A percentile compares a stretch with the other conserved stretches of the same genome.
Conservation (phyloP, 2,888 invertebrate genomes). For the Cerastis leucographa region DNA sequence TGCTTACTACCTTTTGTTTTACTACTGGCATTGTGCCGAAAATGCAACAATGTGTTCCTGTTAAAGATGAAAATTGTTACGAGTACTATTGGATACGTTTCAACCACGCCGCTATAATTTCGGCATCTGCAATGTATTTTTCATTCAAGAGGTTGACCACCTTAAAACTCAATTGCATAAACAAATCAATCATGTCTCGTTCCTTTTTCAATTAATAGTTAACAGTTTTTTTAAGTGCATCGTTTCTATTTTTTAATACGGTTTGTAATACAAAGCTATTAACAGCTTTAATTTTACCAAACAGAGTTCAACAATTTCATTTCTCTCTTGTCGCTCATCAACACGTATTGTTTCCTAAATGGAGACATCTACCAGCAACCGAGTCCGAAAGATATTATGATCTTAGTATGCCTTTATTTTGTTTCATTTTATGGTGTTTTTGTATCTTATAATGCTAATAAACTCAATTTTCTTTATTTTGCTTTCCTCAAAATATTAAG, state of each 20-base stretch:
- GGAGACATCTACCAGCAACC: too few relatives aligned
- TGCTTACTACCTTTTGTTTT: conserved; percentile 43
- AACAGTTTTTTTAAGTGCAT: background rate
- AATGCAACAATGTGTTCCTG: conserved; percentile 42
- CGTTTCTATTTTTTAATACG: conserved; percentile 2
- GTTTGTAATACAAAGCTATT: background rate
- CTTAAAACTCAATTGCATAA: conserved; percentile 29
- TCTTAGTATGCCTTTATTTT: too few relatives aligned
- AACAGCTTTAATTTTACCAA: background rate
- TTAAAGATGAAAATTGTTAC: conserved; percentile 18
- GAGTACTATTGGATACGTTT: conserved; percentile 33
- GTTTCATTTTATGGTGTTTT: too few relatives aligned
- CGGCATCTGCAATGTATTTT: conserved; percentile 24
- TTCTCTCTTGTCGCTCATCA: too few relatives aligned
- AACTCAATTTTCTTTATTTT: too few relatives aligned
- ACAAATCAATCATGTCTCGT: conserved; percentile 46
- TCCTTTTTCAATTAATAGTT: background rate
- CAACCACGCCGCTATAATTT: conserved; percentile 41
- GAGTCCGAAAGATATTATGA: background rate
- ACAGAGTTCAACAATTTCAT: background rate
- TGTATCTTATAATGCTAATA: too few relatives aligned
- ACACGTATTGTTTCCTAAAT: background rate
- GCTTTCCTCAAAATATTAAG: background rate
- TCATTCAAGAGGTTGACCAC: conserved; percentile 36
- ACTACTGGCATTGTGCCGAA: conserved; percentile 55